phyloP scores from a whole-genome alignment of 2,888 invertebrate genomes.

The Caenorhabditis sp. region DNA sequence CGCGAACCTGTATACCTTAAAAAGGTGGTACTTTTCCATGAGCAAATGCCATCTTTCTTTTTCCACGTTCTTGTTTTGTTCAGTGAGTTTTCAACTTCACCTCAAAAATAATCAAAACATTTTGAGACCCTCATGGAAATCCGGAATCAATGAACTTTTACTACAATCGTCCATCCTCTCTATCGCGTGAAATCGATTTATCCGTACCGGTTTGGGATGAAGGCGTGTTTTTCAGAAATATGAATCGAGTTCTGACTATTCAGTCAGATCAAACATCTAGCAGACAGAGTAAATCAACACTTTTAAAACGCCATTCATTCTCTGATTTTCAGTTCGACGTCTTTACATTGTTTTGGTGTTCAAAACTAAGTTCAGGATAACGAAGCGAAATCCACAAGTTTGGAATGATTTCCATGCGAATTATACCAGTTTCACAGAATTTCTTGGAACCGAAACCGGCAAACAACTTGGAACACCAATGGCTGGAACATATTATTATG shows the following conservation, averaged over 20 bases:
- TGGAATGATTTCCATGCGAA: slow-evolving; percentile 59
- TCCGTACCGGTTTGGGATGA: slow-evolving; percentile 61
- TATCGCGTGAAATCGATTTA: slow-evolving; percentile 54
- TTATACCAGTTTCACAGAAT: slow-evolving; percentile 60
- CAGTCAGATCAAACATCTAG: slow-evolving; percentile 58
- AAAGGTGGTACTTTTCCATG: slow-evolving; percentile 52
- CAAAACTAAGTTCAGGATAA: slow-evolving; percentile 53
- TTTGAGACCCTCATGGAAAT: slow-evolving; percentile 60
- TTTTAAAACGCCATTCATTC: too few species aligned
- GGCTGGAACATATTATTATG: slow-evolving; percentile 57
- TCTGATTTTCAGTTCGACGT: slow-evolving; percentile 48
- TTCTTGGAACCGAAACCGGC: slow-evolving; percentile 55
- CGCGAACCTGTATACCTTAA: slow-evolving; percentile 57
- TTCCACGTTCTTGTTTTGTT: slow-evolving; percentile 56
- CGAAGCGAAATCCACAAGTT: slow-evolving; percentile 53
- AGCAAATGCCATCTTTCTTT: slow-evolving; percentile 54
- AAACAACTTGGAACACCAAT: slow-evolving; percentile 55
- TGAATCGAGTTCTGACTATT: slow-evolving; percentile 59
- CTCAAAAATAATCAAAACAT: background rate
- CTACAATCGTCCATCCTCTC: slow-evolving; percentile 58
- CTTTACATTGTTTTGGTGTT: slow-evolving; percentile 60
- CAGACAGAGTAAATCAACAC: slow-evolving; percentile 34
- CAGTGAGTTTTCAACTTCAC: slow-evolving; percentile 55
- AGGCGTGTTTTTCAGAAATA: slow-evolving; percentile 60
- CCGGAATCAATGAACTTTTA: slow-evolving; percentile 62